phyloP scores from a whole-genome alignment of 2,888 invertebrate species.

The Nomada flava region DNA sequence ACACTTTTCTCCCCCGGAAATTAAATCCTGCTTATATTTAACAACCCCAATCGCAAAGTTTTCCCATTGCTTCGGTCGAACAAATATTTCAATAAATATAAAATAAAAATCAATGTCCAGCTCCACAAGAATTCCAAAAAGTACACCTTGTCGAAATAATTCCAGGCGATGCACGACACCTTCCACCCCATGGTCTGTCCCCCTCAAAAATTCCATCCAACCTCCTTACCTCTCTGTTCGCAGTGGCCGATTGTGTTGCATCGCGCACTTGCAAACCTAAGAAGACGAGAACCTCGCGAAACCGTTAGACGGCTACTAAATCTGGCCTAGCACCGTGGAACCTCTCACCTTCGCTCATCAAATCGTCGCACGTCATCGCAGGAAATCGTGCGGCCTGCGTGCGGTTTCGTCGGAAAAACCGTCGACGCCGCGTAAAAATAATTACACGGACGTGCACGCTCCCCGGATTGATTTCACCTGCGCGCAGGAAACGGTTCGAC shows the following conservation, averaged over 20 bases:
- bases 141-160: too few species aligned
- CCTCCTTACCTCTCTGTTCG: neutral
- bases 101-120: too few species aligned
- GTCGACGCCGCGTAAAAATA: slow-evolving; percentile 11
- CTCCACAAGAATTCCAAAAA: too few species aligned
- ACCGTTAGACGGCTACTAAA: slow-evolving; percentile 63
- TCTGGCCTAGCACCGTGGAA: slow-evolving; percentile 3
- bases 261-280: slow-evolving; percentile 30
- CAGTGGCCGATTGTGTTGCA: slow-evolving; percentile 47
- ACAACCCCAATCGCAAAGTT: too few species aligned
- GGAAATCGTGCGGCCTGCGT: slow-evolving; percentile 42
- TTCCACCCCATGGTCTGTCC: too few species aligned
- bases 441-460: slow-evolving; percentile 15
- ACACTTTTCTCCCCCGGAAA: too few species aligned
- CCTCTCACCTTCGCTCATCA: slow-evolving; percentile 47
- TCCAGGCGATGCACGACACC: too few species aligned
- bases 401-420: slow-evolving; percentile 48
- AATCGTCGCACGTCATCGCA: slow-evolving; percentile 40
- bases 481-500: slow-evolving; percentile 37
- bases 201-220: too few species aligned
- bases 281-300: slow-evolving; percentile 41
- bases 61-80: too few species aligned
- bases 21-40: too few species aligned
- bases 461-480: slow-evolving; percentile 47
- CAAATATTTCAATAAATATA: too few species aligned